Base-by-base conservation (phyloP, 2,888 invertebrate genomes). In the Apamea monoglypha region DNA sequence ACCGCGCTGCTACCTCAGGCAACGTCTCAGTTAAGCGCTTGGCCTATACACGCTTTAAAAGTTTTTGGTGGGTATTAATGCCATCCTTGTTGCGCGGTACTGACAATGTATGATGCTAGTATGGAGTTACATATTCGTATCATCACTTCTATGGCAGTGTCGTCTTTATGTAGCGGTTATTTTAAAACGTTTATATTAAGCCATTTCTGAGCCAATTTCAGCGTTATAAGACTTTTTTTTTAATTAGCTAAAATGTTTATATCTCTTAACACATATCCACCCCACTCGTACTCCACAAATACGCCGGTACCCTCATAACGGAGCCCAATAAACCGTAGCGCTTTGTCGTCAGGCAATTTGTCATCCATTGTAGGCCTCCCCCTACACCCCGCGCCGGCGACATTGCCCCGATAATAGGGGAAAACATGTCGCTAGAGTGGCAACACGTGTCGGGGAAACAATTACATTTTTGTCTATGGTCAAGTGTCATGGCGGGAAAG, bases 261-360 rank as follows among this genome's bases (percentile, higher is more conserved):
- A 44, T 14, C 14, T 47, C 47, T 2, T 40, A 63, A 71, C 12
- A 36, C 67, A 21, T 14, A 75, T 85, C 91, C 67, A 84, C 91
- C 91, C 93, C 83, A 91, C 63, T 85, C 1, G 3, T 93, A 86
- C 89, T 81, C 92, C 72, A 59, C 88, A 94, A 94, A 90, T 94
- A 92, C 93, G 94, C 93, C 91, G 95, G 93, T 95, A 95, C 95
- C 95, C 95, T 96, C 95, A 95, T 96, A 96, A 95, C 95, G 94
- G 92, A 80, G 93, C 93, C 96, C 96, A 96, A 96, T 96, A 96
- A 96, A 96, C 96, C 95, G 92, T 95, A 93, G 94, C 93, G 95
- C 96, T 96, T 96, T 96, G 96, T 96, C 92, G 91, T 92, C 92
- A 92, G 90, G 92, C 96, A 96, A 96, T 96, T 96, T 96, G 96